Evolutionary conservation across 2,797 vertebrate species (phyloP).

Genomic region (Xiphorhynchus erythropygius): DNA sequence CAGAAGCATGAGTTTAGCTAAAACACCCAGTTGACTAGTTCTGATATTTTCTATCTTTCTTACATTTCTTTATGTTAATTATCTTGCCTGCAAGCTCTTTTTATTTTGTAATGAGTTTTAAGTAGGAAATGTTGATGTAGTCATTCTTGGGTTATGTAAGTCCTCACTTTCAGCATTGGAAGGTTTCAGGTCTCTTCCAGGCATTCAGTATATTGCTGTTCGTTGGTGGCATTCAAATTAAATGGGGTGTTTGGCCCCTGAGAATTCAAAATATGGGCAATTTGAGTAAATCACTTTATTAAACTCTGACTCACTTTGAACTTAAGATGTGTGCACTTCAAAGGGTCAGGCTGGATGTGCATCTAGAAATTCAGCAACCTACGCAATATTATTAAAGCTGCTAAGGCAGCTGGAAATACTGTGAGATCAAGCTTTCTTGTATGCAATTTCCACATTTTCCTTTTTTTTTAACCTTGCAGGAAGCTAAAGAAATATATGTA

Average conservation of each 20-base stretch:
- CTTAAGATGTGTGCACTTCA: background rate
- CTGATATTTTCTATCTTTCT: background rate
- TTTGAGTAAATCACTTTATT: constrained; percentile 35
- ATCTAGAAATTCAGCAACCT: background rate
- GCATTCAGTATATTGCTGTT: background rate
- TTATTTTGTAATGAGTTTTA: background rate
- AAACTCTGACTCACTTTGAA: constrained; percentile 27
- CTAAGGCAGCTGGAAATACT: constrained; percentile 19
- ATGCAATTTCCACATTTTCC: background rate
- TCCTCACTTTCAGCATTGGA: background rate
- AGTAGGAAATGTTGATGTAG: background rate
- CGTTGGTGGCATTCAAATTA: background rate
- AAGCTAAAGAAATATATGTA: background rate
- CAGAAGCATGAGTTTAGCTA: background rate
- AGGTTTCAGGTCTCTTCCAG: background rate
- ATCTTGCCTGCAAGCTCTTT: background rate
- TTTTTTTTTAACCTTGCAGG: background rate
- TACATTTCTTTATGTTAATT: background rate
- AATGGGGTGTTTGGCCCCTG: background rate
- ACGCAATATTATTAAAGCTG: background rate
- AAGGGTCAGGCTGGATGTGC: constrained; percentile 14
- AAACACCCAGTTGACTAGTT: background rate
- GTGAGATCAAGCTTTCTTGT: background rate
- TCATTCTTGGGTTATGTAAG: background rate
- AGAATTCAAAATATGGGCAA: constrained; percentile 22